phyloP scores from a whole-genome alignment of 2,888 invertebrate species.

The Agonum fuliginosum region DNA sequence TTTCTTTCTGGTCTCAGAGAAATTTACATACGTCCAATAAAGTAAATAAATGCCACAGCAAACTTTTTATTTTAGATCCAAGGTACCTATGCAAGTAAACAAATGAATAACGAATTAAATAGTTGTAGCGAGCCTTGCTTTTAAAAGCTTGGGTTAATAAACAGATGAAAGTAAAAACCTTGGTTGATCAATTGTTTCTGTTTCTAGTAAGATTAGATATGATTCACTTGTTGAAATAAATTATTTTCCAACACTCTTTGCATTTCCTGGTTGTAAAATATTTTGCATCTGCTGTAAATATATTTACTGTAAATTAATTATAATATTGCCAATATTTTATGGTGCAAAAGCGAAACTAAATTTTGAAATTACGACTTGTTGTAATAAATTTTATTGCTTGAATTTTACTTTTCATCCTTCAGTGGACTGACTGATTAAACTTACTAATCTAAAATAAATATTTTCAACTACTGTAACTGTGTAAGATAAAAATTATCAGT shows the following conservation, averaged over 20 bases:
- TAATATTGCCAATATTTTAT: neutral
- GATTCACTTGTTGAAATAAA: neutral
- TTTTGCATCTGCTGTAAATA: neutral
- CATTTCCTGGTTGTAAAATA: neutral
- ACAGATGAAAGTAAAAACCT: slow-evolving; percentile 58
- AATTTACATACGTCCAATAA: slow-evolving; percentile 35
- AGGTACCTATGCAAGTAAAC: slow-evolving; percentile 2
- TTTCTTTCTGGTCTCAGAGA: neutral
- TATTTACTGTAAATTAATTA: neutral
- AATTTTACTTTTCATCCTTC: too few species aligned
- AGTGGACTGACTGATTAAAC: too few species aligned
- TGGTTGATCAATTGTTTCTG: slow-evolving; percentile 50
- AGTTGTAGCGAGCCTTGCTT: slow-evolving; percentile 51
- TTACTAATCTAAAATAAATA: too few species aligned
- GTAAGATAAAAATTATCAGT: slow-evolving; percentile 13
- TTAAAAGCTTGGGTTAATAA: slow-evolving; percentile 52
- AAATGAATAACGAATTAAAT: slow-evolving; percentile 7
- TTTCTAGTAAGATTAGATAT: neutral
- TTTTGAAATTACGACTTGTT: slow-evolving; percentile 8
- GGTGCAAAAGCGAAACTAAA: slow-evolving; percentile 21
- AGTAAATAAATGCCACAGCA: neutral
- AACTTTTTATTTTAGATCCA: neutral
- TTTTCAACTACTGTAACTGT: too few species aligned
- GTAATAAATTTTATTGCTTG: slow-evolving; percentile 5
- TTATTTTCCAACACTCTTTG: neutral